These are phyloP conservation scores for Oreotrochilus melanogaster DNA, from an alignment of 2,113 vertebrate genomes.

Conservation along the genomic window DNA sequence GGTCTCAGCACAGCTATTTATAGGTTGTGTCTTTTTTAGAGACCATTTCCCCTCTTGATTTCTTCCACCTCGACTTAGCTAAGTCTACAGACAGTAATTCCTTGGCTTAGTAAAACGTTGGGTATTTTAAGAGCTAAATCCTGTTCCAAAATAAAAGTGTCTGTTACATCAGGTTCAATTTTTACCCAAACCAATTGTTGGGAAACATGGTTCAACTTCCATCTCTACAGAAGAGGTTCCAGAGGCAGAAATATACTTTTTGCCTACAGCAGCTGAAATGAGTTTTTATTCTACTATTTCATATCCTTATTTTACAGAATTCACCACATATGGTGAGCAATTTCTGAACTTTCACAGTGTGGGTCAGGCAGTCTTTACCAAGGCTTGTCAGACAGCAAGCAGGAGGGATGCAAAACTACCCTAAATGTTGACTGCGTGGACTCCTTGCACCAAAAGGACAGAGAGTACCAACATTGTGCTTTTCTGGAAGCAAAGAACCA, in stretches of 20 bases:
- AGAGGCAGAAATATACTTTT: not conserved
- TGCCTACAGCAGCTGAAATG: not conserved
- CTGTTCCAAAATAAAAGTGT: not conserved
- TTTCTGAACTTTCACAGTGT: not conserved
- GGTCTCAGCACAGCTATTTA: constrained; percentile 56
- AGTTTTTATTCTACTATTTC: not conserved
- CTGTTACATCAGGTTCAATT: not conserved
- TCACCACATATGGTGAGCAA: not conserved
- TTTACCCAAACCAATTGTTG: not conserved
- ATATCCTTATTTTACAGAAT: not conserved
- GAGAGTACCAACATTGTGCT: not conserved
- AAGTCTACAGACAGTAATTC: not conserved
- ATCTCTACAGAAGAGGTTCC: not conserved
- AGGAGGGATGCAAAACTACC: not conserved
- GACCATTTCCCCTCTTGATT: constrained; percentile 36
- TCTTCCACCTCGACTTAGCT: constrained; percentile 15
- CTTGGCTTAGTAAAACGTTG: not conserved
- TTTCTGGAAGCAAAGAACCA: not conserved
- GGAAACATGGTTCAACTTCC: not conserved
- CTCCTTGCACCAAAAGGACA: not conserved
- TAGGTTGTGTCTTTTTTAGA: constrained; percentile 41
- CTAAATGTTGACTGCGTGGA: not conserved
- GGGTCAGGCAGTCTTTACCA: not conserved
- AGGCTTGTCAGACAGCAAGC: not conserved
- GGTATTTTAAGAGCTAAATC: not conserved